These are phyloP conservation scores for Caenorhabditis sinica DNA, from an alignment of 2,888 invertebrate genomes.

Conservation along the genomic window DNA sequence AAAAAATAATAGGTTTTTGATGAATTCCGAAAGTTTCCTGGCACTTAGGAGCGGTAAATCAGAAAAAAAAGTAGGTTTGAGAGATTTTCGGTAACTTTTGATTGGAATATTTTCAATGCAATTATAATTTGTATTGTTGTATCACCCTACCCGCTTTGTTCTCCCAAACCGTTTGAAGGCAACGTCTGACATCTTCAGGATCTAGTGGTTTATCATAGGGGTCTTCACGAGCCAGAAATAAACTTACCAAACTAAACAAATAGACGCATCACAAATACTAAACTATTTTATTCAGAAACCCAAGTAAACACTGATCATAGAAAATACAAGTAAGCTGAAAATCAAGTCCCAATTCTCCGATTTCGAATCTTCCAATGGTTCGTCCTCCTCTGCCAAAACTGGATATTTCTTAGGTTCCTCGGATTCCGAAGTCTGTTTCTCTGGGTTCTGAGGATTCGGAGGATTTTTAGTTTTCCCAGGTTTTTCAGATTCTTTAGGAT, in stretches of 20 bases:
- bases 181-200: slow-evolving; percentile 70
- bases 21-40: neutral
- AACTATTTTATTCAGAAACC: neutral
- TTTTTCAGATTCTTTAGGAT: too few relatives aligned
- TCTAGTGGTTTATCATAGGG: slow-evolving; percentile 70
- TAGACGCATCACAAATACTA: too few relatives aligned
- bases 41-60: too few relatives aligned
- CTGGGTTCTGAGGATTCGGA: neutral
- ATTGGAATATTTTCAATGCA: neutral
- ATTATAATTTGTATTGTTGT: too few relatives aligned
- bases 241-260: too few relatives aligned
- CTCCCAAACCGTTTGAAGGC: slow-evolving; percentile 65
- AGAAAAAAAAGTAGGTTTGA: too few relatives aligned
- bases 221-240: slow-evolving; percentile 52
- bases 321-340: neutral
- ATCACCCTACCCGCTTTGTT: slow-evolving; percentile 62
- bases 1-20: too few relatives aligned
- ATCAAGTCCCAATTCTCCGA: neutral
- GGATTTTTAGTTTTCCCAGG: neutral
- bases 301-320: neutral
- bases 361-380: neutral
- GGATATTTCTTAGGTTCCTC: too few relatives aligned
- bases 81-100: neutral
- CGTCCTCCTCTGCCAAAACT: neutral
- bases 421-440: neutral